Percentiles rank a stretch among this genome's conserved stretches.
phyloP scores from a whole-genome alignment of 2,797 vertebrate species.

The Knipowitschia caucasica region DNA sequence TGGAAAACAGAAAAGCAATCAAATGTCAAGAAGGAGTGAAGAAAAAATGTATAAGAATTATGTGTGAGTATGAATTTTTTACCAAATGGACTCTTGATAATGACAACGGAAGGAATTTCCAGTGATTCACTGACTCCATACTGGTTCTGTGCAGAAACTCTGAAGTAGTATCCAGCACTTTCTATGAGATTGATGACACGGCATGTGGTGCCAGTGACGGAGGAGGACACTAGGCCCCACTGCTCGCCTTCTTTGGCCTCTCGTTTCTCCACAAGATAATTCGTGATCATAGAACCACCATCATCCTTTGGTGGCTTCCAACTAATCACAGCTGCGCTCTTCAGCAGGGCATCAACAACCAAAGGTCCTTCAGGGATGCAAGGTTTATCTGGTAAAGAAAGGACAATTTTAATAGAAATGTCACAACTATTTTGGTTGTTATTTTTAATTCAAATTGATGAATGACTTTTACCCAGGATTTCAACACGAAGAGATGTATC shows the following conservation, averaged over 20 bases:
- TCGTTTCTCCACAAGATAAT: slow-evolving; percentile 94
- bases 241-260: slow-evolving; percentile 95
- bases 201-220: slow-evolving; percentile 88
- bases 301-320: slow-evolving; percentile 96
- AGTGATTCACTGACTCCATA: slow-evolving; percentile 92
- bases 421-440: too few relatives aligned
- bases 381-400: slow-evolving; percentile 85
- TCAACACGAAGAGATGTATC: slow-evolving; percentile 90
- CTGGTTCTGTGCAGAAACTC: slow-evolving; percentile 94
- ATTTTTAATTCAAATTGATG: not conserved
- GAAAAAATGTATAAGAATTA: not conserved
- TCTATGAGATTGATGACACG: slow-evolving; percentile 91
- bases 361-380: slow-evolving; percentile 89
- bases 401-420: not conserved
- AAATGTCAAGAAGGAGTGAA: not conserved
- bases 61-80: slow-evolving; percentile 39
- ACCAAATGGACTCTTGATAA: slow-evolving; percentile 96
- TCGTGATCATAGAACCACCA: slow-evolving; percentile 92
- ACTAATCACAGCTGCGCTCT: slow-evolving; percentile 92
- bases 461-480: slow-evolving; percentile 88
- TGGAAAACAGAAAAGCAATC: slow-evolving; percentile 49
- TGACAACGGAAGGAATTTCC: slow-evolving; percentile 88
- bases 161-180: slow-evolving; percentile 97
- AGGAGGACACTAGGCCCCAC: slow-evolving; percentile 94
- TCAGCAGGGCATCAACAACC: slow-evolving; percentile 89